Base-by-base conservation (phyloP, 1,140 invertebrate species). In the Hylyphantes graminicola region DNA sequence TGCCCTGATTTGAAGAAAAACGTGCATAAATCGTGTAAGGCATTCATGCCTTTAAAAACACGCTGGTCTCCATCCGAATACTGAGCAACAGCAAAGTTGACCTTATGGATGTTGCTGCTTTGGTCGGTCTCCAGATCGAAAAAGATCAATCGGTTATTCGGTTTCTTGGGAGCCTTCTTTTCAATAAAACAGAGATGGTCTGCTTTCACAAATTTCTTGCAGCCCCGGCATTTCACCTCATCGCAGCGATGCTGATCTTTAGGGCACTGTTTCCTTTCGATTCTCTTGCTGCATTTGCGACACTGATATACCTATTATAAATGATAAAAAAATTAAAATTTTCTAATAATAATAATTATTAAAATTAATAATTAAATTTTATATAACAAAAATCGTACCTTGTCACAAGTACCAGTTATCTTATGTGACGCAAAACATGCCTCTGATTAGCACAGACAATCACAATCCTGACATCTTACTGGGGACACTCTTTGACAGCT, bases 81-180 rank as follows among this genome's bases (percentile, higher is more conserved):
- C 12, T 64, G 35, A 13, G n/a, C 75, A 2, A 77, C 75, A 17
- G 13, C 35, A 51, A 77, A 77, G 54, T 64, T 77, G 21, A 77
- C 75, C 17, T 51, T 50, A n/a, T 64, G 35, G n/a, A 64, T 48
- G 3, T 51, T 35, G 9, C 6, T 10, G 3, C 6, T 7, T 54
- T 77, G 55, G 50, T 77, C 75, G 3, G 61, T 77, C 54, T 77
- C 50, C 17, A 77, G 54, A 51, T 77, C 75, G n/a, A 77, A 77
- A 61, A 77, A 77, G 11, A 77, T 7, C 5, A 65, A 51, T 3
- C 54, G 15, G 15, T 54, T 51, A n/a, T 5, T n/a, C 5, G 21
- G 13, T n/a, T 4, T 51, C 7, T 73, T 53, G 11, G 75, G 15
- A 3, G 53, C 54, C 11, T 17, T 8, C 10, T 8, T 19, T 17